A percentile compares a stretch with the other conserved stretches of the same genome.
Evolutionary conservation across 1,140 invertebrate genomes (phyloP).

Genomic region (Dinothrombium tinctorium): DNA sequence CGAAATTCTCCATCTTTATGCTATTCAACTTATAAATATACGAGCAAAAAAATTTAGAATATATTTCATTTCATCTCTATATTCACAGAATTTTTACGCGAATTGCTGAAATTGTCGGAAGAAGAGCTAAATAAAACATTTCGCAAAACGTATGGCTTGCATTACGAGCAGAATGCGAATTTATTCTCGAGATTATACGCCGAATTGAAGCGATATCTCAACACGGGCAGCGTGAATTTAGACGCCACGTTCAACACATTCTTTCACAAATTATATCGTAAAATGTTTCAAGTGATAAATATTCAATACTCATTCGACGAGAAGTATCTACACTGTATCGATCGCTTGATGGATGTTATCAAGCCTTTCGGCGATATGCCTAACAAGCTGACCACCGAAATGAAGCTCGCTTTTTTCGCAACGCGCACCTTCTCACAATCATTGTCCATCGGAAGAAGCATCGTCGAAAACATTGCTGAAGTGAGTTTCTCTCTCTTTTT

Average conservation of each 20-base stretch:
- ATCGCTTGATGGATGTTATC: constrained; percentile 67
- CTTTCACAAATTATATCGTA: constrained; percentile 73
- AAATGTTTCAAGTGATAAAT: constrained; percentile 82
- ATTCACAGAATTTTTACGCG: constrained; percentile 52
- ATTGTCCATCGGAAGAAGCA: constrained; percentile 49
- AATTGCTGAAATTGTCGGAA: constrained; percentile 53
- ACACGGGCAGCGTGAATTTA: constrained; percentile 50
- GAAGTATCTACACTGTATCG: constrained; percentile 58
- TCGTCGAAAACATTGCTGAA: constrained; percentile 21
- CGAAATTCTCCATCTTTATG: too few relatives aligned
- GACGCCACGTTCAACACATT: constrained; percentile 69
- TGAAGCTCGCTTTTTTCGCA: constrained; percentile 76
- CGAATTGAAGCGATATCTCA: constrained; percentile 70
- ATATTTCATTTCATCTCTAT: constrained; percentile 1
- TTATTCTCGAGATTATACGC: constrained; percentile 77
- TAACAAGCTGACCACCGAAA: constrained; percentile 57
- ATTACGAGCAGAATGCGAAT: constrained; percentile 77
- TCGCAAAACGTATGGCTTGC: constrained; percentile 70
- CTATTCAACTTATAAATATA: too few relatives aligned
- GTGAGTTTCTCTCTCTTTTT: constrained; percentile 6
- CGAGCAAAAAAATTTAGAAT: too few relatives aligned
- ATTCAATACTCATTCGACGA: constrained; percentile 64
- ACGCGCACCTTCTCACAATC: constrained; percentile 77
- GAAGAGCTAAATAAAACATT: constrained; percentile 80
- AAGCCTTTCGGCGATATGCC: constrained; percentile 85